Evolutionary conservation across 2,888 invertebrate genomes (phyloP), one percentile per base, ranked within the genome.

Genomic region (Matsumyia berberina): DNA sequence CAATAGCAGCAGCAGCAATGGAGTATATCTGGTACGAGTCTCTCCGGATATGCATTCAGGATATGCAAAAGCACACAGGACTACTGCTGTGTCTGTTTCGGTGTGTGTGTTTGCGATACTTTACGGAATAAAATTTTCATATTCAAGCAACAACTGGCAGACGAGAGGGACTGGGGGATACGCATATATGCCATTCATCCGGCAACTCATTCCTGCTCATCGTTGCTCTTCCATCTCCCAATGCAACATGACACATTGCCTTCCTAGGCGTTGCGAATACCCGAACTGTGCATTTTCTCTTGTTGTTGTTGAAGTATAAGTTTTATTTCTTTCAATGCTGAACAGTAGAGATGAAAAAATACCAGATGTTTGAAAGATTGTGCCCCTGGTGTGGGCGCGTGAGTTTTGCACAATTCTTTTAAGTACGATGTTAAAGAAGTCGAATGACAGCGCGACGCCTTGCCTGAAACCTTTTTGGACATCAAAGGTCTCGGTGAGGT

Each of bases 81-180:
- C 49, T 33, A 46, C 49, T 33, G 6, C 15, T 0, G 3, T 64
- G 29, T 37, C 8, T 12, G 11, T n/a, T n/a, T n/a, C n/a, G n/a
- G n/a, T 31, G 29, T 11, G 29, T 29, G 12, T 31, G 5, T 33
- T 11, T 39, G 8, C 2, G 24, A 19, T 37, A 42, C 53, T 60
- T 80, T 37, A 35, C 24, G 51, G 33, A 64, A 76, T 49, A 58
- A 31, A 70, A 70, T 70, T 66, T 64, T 72, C 58, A 70, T 77
- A 77, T 70, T 77, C 66, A 53, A 60, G 77, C 70, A 77, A 77
- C 57, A 76, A 82, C 70, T 66, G 9, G 24, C 15, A 7, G 11
- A 0, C 49, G 24, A 29, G 15, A 1, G 12, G 19, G 5, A 11
- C 15, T 37, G 15, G 35, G 15, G 37, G 33, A 55, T 33, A 74